Evolutionary conservation across 1,140 invertebrate genomes (phyloP).

Genomic region (Drosophila kanapiae): DNA sequence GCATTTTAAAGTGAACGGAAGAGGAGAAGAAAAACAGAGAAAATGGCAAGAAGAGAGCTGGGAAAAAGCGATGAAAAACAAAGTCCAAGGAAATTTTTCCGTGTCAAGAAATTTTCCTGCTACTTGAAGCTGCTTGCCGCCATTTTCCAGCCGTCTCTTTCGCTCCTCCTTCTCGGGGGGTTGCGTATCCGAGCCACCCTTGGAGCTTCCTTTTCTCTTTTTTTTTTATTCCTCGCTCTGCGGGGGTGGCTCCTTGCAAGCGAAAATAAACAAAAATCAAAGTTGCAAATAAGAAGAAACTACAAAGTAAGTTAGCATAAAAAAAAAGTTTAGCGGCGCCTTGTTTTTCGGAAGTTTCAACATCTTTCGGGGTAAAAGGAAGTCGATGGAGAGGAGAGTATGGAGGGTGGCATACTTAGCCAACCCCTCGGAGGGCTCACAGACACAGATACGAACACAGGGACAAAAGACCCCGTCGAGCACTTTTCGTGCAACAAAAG

Average conservation of each 20-base stretch:
- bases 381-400: too few species aligned
- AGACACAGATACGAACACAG: background rate
- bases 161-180: conserved; percentile 14
- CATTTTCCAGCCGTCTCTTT: conserved; percentile 37
- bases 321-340: conserved; percentile 74
- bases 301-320: conserved; percentile 84
- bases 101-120: conserved; percentile 55
- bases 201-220: conserved; percentile 25
- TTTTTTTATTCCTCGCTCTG: background rate
- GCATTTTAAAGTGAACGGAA: conserved; percentile 73
- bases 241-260: conserved; percentile 50
- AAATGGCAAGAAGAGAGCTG: background rate
- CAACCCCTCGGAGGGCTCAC: conserved; percentile 21
- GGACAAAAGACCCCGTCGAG: conserved; percentile 76
- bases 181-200: conserved; percentile 24
- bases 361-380: conserved; percentile 14
- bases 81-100: conserved; percentile 60
- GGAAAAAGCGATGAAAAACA: conserved; percentile 30
- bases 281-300: conserved; percentile 84
- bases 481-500: conserved; percentile 80
- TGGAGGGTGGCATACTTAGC: conserved; percentile 60
- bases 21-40: background rate
- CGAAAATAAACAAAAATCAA: conserved; percentile 84
- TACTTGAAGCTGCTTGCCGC: conserved; percentile 51
- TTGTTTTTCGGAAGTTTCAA: conserved; percentile 77